Conservation (phyloP, 2,888 invertebrate species). For the Doris montereyensis region DNA sequence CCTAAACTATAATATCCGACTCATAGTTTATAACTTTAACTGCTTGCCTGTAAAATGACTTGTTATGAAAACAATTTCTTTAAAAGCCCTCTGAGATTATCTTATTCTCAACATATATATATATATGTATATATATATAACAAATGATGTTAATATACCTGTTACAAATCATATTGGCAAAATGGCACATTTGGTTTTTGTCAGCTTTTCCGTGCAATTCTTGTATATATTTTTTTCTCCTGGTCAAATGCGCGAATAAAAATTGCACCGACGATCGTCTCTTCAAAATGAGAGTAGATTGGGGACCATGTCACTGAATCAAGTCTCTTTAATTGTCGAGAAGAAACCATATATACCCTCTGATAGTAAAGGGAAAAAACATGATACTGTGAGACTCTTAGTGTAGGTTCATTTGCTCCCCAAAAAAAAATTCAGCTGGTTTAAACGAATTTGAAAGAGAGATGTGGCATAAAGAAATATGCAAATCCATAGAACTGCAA, state of each 20-base stretch:
- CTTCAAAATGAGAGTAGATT: slow-evolving; percentile 96
- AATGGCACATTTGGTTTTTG: slow-evolving; percentile 92
- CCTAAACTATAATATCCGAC: too few relatives aligned
- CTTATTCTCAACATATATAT: too few relatives aligned
- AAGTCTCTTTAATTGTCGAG: slow-evolving; percentile 92
- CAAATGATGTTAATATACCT: slow-evolving; percentile 75
- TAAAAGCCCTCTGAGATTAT: too few relatives aligned
- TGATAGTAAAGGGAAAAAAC: slow-evolving; percentile 75
- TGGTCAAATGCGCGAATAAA: slow-evolving; percentile 90
- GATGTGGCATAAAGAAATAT: too few relatives aligned
- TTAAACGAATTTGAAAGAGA: too few relatives aligned
- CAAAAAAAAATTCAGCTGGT: too few relatives aligned
- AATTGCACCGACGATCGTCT: slow-evolving; percentile 83
- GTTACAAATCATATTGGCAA: slow-evolving; percentile 92
- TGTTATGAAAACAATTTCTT: too few relatives aligned
- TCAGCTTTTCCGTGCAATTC: slow-evolving; percentile 94
- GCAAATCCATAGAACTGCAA: too few relatives aligned
- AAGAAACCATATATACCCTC: slow-evolving; percentile 94
- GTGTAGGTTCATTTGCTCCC: too few relatives aligned
- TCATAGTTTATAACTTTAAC: too few relatives aligned
- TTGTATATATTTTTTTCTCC: slow-evolving; percentile 84
- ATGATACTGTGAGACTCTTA: too few relatives aligned
- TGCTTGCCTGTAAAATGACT: neutral
- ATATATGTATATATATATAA: too few relatives aligned
- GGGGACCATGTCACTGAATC: slow-evolving; percentile 96